Evolutionary conservation across 2,113 vertebrate species (phyloP).

Genomic region (Gallinago undulata): DNA sequence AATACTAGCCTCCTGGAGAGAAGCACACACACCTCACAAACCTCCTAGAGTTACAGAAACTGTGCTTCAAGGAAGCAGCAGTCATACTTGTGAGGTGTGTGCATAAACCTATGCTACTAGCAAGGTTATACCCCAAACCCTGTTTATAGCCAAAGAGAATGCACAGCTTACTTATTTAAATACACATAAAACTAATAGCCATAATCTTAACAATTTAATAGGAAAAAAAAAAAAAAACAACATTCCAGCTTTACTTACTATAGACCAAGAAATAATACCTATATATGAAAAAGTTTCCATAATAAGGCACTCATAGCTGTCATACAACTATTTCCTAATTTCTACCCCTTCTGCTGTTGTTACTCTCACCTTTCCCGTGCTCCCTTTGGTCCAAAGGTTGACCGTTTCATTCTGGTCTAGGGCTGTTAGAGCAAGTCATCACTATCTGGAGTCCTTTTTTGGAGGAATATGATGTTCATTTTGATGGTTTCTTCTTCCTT

Average conservation of each 20-base stretch:
- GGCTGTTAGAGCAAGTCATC: background rate
- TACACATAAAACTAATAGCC: background rate
- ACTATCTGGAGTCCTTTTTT: background rate
- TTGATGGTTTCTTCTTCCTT: background rate
- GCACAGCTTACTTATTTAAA: background rate
- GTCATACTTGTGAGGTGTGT: background rate
- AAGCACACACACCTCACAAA: background rate
- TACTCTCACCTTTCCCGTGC: background rate
- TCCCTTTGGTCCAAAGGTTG: background rate
- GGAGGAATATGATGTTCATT: background rate
- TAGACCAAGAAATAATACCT: background rate
- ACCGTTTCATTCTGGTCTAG: background rate
- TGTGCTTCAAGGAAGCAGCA: background rate
- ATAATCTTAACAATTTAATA: background rate
- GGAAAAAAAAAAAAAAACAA: background rate
- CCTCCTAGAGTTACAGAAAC: background rate
- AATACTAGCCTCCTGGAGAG: background rate
- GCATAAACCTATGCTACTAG: background rate
- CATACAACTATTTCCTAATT: background rate
- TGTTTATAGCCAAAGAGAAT: background rate
- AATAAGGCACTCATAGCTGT: background rate
- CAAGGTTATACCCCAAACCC: background rate
- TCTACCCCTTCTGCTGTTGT: background rate
- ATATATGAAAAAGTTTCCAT: accelerated
- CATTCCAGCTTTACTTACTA: background rate